Conservation (phyloP, 1,140 invertebrate species). For the Trypoxylus dichotomus region DNA sequence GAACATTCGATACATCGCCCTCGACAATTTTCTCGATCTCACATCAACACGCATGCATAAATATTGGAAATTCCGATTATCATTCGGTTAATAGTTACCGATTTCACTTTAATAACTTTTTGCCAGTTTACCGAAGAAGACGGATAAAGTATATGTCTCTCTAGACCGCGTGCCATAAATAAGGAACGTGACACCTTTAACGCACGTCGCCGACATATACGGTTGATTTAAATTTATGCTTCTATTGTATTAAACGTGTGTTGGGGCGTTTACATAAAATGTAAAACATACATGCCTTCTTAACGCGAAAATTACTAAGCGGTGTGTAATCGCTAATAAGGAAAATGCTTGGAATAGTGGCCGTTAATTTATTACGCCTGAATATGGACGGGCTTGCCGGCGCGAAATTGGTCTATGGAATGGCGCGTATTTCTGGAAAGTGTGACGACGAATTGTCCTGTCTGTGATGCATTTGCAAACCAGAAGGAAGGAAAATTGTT, state of each 20-base stretch:
- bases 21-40: too few species aligned
- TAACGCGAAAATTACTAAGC: background rate
- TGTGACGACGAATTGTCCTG: too few species aligned
- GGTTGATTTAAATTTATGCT: slow-evolving; percentile 1
- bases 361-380: background rate
- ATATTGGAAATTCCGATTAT: too few species aligned
- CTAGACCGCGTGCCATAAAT: background rate
- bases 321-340: background rate
- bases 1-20: too few species aligned
- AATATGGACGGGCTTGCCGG: background rate
- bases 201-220: background rate
- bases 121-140: background rate
- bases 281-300: slow-evolving; percentile 2
- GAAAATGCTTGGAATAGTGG: background rate
- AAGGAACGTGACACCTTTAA: slow-evolving; percentile 2
- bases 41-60: too few species aligned
- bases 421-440: background rate
- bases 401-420: background rate
- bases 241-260: background rate
- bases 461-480: too few species aligned
- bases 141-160: background rate
- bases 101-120: background rate
- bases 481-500: too few species aligned
- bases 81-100: too few species aligned
- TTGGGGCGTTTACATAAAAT: background rate